These are phyloP conservation scores for Nannoperca obscura DNA, from an alignment of 2,797 vertebrate genomes.

Conservation along the genomic window DNA sequence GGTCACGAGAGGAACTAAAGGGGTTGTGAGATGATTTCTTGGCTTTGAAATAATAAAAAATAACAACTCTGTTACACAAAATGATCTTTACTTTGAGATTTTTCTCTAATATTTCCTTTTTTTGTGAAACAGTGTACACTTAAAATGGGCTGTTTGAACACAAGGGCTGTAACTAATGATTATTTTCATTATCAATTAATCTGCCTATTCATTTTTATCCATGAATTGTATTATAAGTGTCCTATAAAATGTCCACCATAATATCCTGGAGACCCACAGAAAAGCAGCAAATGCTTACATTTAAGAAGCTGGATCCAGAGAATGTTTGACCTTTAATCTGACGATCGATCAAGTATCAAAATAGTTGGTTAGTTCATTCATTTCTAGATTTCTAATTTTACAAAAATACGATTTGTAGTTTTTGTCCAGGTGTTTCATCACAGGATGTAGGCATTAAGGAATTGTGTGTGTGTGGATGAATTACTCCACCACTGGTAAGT, in stretches of 20 bases:
- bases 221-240: background rate
- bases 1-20: conserved; percentile 6
- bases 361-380: background rate
- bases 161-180: background rate
- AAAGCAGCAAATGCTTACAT: background rate
- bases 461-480: background rate
- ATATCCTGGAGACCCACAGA: too few species aligned
- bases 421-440: conserved; percentile 4
- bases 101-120: too few species aligned
- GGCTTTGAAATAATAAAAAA: background rate
- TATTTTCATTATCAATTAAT: background rate
- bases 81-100: background rate
- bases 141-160: background rate
- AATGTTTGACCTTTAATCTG: background rate
- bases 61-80: background rate
- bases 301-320: background rate
- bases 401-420: background rate
- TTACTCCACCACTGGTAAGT: conserved; percentile 27
- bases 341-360: background rate
- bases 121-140: background rate
- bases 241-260: background rate
- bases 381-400: background rate
- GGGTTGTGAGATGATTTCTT: background rate
- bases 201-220: background rate
- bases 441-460: background rate